Base-by-base conservation (phyloP, 2,888 invertebrate species). In the Lomographa bimaculata region DNA sequence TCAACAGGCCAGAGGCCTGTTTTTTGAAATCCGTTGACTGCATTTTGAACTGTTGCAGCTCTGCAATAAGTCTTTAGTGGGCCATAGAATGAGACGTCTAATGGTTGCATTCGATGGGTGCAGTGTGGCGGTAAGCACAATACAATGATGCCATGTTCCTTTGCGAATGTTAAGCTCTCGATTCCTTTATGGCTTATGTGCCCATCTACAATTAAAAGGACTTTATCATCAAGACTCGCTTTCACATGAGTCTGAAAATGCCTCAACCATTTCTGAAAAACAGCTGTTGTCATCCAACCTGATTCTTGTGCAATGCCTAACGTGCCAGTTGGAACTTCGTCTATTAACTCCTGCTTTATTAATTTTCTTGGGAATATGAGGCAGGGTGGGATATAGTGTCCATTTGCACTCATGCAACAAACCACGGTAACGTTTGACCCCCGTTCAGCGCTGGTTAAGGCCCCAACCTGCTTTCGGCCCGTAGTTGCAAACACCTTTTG, bases 101-200 rank as follows among this genome's bases (percentile, higher is more conserved):
- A 50, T 33, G 75, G 60, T 55, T 78, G 64, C 48, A n/a, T n/a
- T n/a, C n/a, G n/a, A 71, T 68, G 56, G 5, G 60, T 66, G 37
- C 57, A 60, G 32, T 36, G 25, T 5, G 28, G 36, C n/a, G 36
- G 44, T 8, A 54, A 12, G 32, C 52, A 48, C 0, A 50, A 5
- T 5, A 29, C 20, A 9, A 9, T 9, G 7, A 29, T 19, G 5
- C 71, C 68, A 53, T 71, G 60, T 6, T 67, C 59, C 46, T 64
- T 65, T 14, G 68, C 68, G 42, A 54, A 50, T 30, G 1, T 21
- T 18, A 61, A 42, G 49, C 55, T 23, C 45, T 49, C 48, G 2
- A 48, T 34, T 5, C 32, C 20, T 27, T 35, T 45, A 40, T 45
- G 45, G 10, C 35, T 36, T 0, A 19, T 20, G 36, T 71, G 69